Base-by-base conservation (phyloP, 37 sponge, comb jelly and placozoan genomes). In the Spongia lamella region DNA sequence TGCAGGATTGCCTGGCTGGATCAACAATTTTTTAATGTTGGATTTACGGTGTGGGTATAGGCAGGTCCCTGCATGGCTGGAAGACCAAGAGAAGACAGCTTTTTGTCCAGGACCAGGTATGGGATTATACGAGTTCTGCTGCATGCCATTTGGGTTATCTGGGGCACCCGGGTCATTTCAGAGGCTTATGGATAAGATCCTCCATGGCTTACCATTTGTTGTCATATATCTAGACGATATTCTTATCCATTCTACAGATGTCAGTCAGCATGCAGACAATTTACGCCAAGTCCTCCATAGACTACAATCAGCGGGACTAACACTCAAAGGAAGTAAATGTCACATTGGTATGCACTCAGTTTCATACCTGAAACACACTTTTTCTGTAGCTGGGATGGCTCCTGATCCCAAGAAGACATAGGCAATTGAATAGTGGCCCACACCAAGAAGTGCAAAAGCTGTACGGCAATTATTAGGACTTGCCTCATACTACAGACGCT, bases 51-150 rank as follows among this genome's bases (percentile, higher is more conserved):
- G n/a, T n/a, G n/a, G n/a, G n/a, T n/a, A n/a, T n/a, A n/a, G 73
- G 73, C 73, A 72, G 51, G 13, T 72, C 6, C 34, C 73, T 7
- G 11, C 54, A 20, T 31, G 13, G 32, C 35, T 24, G 21, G 6
- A 30, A 7, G 30, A 72, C 7, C 52, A 54, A 26, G 35, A 69
- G 57, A 72, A 72, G 54, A 72, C 59, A n/a, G 73, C 73, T 7
- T 72, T 74, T 39, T 74, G 33, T 27, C 75, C 61, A 1, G 75
- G 75, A 31, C 75, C 75, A 27, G 75, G 61, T 20, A 56, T 34
- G 75, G 61, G 60, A 36, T 19, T 74, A 61, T 59, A 57, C 22
- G 39, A 74, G 57, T 74, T 57, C 24, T 32, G n/a, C 20, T 30
- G 75, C 9, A 57, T 60, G 75, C 61, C 54, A 35, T 74, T 74